Conservation (phyloP, 23 tunicate genomes). For the Trididemnum nubilum region DNA sequence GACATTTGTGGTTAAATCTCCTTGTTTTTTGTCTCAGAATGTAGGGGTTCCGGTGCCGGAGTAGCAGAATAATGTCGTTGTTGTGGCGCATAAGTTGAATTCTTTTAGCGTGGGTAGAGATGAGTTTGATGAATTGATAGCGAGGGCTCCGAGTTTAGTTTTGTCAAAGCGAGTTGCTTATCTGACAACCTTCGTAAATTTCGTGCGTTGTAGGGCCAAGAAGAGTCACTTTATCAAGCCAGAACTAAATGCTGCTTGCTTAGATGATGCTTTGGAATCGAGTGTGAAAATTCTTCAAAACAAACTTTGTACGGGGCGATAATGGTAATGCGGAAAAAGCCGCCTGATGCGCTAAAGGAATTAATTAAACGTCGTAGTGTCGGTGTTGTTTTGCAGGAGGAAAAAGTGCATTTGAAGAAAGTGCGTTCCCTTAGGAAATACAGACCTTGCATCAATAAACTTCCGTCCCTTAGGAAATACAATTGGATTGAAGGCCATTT, state of each 20-base stretch:
- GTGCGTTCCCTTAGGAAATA: background rate
- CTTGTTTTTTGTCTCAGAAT: no score
- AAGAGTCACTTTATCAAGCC: background rate
- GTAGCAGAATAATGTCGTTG: background rate
- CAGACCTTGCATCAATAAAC: background rate
- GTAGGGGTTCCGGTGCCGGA: no score
- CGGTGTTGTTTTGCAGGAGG: no score
- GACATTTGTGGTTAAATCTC: background rate
- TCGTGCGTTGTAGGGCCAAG: background rate
- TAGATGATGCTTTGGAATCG: background rate
- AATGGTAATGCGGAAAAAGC: no score
- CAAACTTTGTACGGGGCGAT: background rate
- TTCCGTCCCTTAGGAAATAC: background rate
- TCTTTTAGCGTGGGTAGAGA: no score
- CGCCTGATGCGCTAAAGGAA: background rate
- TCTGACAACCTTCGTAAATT: background rate
- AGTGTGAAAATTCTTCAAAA: background rate
- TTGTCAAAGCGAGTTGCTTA: background rate
- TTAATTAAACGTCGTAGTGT: background rate
- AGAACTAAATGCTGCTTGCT: background rate
- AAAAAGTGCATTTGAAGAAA: background rate
- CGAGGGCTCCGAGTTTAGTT: background rate
- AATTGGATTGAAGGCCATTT: background rate
- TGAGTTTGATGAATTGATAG: background rate
- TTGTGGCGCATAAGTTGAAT: no score